Base-by-base conservation (phyloP, 2,888 invertebrate genomes). In the Chaetogeoica ovagalla region DNA sequence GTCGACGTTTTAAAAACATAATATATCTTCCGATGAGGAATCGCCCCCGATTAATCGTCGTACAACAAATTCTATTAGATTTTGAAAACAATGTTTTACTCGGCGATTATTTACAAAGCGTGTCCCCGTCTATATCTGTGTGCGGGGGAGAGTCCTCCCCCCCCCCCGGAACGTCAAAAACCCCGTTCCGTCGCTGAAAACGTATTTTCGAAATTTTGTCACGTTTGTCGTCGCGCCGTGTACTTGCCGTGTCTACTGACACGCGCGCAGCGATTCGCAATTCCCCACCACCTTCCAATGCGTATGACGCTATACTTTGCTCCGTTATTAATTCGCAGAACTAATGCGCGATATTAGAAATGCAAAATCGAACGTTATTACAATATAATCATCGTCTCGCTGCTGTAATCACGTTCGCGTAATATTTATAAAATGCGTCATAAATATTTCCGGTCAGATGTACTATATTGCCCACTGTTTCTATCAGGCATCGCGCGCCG, bases 391-490 rank as follows among this genome's bases (percentile, higher is more conserved):
- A 57, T 65, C 30, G 21, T 43, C 19, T 59, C 57, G 17, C 43
- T 43, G n/a, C n/a, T n/a, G n/a, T n/a, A 59, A 66, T 76, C 75
- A 76, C 75, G 75, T 76, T 48, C 43, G 30, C 30, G 43, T 59
- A 19, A 30, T 30, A 30, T 4, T 30, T 4, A 30, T 2, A 30
- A 30, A 59, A 76, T 59, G 59, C 75, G 75, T 76, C 75, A 76
- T 68, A 59, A 59, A 76, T 76, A 76, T 75, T 75, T 75, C 74
- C 57, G 39, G 74, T 57, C 39, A 65, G 19, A 57, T 55, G n/a
- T n/a, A 71, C 55, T 59, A 63, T 55, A 52, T 13, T 19, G 43
- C n/a, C n/a, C n/a, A n/a, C n/a, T n/a, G n/a, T n/a, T 55, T 30
- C 4, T 55, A 63, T n/a, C n/a, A n/a, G n/a, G 37, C 30, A 21